Conservation (phyloP, 2,797 vertebrate species). For the Pseudochromis fuscus region DNA sequence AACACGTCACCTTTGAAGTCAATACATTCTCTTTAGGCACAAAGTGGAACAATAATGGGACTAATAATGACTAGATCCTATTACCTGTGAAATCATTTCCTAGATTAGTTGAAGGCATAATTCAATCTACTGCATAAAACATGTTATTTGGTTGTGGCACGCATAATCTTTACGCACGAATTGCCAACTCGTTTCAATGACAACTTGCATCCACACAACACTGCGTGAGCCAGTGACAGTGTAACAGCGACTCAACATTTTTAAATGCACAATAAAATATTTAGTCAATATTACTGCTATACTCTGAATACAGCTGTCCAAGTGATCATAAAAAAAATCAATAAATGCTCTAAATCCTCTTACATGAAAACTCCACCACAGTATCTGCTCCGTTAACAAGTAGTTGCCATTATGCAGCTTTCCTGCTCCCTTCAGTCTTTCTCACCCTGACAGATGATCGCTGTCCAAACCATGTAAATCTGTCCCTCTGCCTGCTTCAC, state of each 20-base stretch:
- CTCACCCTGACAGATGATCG: slow-evolving; percentile 38
- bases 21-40: neutral
- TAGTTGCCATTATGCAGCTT: slow-evolving; percentile 2
- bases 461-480: slow-evolving; percentile 73
- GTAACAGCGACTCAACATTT: too few species aligned
- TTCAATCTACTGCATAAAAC: neutral
- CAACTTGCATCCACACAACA: too few species aligned
- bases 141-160: neutral
- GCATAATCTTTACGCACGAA: too few species aligned
- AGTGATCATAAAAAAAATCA: neutral
- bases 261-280: neutral
- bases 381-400: slow-evolving; percentile 29
- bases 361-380: slow-evolving; percentile 7
- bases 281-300: neutral
- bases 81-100: neutral
- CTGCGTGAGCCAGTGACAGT: too few species aligned
- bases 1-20: slow-evolving; percentile 31
- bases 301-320: neutral
- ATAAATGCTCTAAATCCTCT: neutral
- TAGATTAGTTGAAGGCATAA: neutral
- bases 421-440: slow-evolving; percentile 24
- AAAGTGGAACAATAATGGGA: neutral
- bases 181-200: too few species aligned
- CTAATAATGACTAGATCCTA: neutral
- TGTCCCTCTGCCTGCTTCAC: slow-evolving; percentile 73